These are phyloP conservation scores for Spea multiplicata DNA, from an alignment of 2,113 vertebrate genomes.

Conservation along the genomic window DNA sequence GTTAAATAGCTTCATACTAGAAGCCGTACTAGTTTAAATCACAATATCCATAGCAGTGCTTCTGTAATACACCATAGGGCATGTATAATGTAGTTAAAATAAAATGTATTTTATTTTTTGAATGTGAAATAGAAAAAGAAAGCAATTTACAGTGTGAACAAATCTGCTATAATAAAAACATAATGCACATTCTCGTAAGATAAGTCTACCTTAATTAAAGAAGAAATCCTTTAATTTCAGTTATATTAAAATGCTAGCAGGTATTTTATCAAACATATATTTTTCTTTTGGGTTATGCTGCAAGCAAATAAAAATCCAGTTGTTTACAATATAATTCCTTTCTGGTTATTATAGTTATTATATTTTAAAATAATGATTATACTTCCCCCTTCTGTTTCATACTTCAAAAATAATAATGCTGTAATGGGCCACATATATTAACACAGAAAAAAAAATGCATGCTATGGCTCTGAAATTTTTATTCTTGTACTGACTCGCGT, in stretches of 20 bases:
- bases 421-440: no score
- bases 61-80: background rate
- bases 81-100: background rate
- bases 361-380: background rate
- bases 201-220: constrained; percentile 46
- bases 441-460: no score
- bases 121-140: constrained; percentile 10
- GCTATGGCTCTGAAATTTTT: no score
- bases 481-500: no score
- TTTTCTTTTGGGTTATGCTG: constrained; percentile 12
- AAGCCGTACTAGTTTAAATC: background rate
- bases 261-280: constrained; percentile 45
- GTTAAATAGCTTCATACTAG: background rate
- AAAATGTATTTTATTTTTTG: background rate
- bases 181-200: constrained; percentile 30
- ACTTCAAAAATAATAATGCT: background rate
- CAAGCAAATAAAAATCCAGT: constrained; percentile 31
- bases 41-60: background rate
- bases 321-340: constrained; percentile 5
- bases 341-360: constrained; percentile 22
- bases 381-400: background rate
- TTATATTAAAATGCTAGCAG: constrained; percentile 21
- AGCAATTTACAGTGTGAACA: constrained; percentile 32
- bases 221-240: constrained; percentile 36
- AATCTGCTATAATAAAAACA: constrained; percentile 44